phyloP scores from a whole-genome alignment of 2,797 vertebrate species.

The Alfaro cultratus region DNA sequence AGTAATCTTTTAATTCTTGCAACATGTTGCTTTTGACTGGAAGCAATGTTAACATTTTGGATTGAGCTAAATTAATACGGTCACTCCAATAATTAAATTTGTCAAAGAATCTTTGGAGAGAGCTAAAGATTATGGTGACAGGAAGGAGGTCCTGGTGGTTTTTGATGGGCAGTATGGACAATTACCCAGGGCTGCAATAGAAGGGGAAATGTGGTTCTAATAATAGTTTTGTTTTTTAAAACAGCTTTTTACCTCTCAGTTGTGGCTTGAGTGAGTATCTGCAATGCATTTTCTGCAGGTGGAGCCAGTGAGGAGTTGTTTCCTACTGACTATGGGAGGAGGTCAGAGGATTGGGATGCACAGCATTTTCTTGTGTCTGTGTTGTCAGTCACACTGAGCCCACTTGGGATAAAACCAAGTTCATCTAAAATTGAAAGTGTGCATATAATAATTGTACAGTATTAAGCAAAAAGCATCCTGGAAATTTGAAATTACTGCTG shows the following conservation, averaged over 20 bases:
- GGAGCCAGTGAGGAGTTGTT: not conserved
- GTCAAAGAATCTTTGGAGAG: not conserved
- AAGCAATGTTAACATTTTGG: not conserved
- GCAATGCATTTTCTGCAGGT: not conserved
- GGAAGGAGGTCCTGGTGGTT: not conserved
- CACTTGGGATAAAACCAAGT: not conserved
- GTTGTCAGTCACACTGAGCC: not conserved
- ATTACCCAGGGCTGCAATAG: not conserved
- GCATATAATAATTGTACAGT: not conserved
- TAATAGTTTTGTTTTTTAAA: not conserved
- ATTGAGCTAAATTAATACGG: not conserved
- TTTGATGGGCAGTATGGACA: not conserved
- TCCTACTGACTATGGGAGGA: not conserved
- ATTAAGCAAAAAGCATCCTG: not conserved
- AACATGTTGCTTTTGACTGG: not conserved
- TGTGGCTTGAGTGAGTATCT: not conserved
- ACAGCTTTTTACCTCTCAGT: not conserved
- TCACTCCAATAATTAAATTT: not conserved
- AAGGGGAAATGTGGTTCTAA: not conserved
- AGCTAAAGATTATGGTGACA: not conserved
- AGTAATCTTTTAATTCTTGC: not conserved
- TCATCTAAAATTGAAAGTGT: not conserved
- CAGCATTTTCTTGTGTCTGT: not conserved
- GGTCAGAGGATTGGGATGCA: not conserved
- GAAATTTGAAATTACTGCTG: not conserved